Conservation (phyloP, 2,113 vertebrate species). For the Tragelaphus strepsiceros region DNA sequence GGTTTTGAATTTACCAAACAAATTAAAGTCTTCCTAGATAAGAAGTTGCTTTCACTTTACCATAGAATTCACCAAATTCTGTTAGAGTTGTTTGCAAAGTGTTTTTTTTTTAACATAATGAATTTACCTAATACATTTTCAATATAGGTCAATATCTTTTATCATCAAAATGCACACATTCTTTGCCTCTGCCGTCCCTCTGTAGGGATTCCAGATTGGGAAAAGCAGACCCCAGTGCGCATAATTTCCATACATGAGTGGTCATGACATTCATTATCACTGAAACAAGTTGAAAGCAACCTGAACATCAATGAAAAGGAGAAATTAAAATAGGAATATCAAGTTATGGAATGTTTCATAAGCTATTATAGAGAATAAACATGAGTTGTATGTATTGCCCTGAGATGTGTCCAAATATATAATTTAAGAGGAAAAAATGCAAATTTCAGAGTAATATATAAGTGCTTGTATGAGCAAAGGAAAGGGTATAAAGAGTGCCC, state of each 20-base stretch:
- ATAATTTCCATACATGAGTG: neutral
- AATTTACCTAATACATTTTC: neutral
- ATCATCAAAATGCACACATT: neutral
- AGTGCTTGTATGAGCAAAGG: neutral
- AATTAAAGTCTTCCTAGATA: neutral
- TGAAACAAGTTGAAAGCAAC: neutral
- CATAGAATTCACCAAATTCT: neutral
- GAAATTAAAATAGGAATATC: neutral
- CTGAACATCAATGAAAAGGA: neutral
- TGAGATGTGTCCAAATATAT: neutral
- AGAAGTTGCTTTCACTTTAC: neutral
- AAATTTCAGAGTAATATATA: neutral
- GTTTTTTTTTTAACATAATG: neutral
- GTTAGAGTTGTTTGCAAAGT: neutral
- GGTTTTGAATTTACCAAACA: neutral
- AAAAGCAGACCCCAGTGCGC: neutral
- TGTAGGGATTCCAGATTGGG: neutral
- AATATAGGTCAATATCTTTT: neutral
- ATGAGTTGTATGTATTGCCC: neutral
- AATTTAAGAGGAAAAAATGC: neutral
- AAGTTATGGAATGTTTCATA: neutral
- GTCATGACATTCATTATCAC: neutral
- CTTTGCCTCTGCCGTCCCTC: neutral
- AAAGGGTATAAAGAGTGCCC: neutral
- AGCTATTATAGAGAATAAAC: neutral